phyloP scores from a whole-genome alignment of 2,888 invertebrate species.

The Cantharis flavilabris region DNA sequence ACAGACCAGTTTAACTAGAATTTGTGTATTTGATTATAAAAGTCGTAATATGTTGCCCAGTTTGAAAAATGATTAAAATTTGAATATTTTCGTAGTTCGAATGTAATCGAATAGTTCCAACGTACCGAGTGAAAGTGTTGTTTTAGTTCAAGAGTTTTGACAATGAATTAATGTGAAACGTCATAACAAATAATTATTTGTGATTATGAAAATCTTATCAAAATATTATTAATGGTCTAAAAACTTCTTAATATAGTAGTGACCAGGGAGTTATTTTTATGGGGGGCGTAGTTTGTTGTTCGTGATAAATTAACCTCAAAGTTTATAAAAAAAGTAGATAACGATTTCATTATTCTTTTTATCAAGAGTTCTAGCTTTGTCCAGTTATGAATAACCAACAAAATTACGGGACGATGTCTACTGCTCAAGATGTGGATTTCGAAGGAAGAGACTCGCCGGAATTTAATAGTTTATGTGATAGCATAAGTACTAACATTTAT shows the following conservation, averaged over 20 bases:
- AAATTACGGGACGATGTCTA: constrained; percentile 52
- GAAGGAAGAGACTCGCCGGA: constrained; percentile 75
- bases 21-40: neutral
- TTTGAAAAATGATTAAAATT: too few relatives aligned
- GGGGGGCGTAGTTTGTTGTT: neutral
- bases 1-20: neutral
- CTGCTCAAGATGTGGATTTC: constrained; percentile 69
- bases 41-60: too few relatives aligned
- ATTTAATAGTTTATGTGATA: constrained; percentile 78
- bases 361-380: constrained; percentile 17
- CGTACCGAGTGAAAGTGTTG: neutral
- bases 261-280: neutral
- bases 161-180: neutral
- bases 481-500: constrained; percentile 80
- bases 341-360: neutral
- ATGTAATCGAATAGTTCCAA: neutral
- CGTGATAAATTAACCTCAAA: neutral
- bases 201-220: neutral
- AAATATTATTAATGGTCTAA: neutral
- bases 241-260: neutral
- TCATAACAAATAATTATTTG: neutral
- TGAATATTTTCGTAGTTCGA: too few relatives aligned
- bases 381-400: constrained; percentile 36
- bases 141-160: neutral
- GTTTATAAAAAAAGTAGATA: neutral